Evolutionary conservation across 2,888 invertebrate genomes (phyloP).

Genomic region (Acrobasis repandana): DNA sequence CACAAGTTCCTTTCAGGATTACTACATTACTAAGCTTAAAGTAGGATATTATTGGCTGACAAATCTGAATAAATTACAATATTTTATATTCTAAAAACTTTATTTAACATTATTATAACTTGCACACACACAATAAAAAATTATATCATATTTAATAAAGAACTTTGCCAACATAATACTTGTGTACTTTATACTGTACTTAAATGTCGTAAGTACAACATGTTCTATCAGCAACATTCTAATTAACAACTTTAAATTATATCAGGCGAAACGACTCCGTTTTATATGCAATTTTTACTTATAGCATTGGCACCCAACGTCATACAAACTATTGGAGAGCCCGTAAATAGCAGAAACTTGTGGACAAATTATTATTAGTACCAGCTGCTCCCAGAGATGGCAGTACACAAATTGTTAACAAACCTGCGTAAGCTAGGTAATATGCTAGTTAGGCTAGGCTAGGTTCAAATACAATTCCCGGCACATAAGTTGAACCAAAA

Average conservation of each 20-base stretch:
- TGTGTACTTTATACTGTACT: neutral
- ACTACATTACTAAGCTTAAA: too few species aligned
- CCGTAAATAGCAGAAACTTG: too few species aligned
- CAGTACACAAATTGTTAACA: too few species aligned
- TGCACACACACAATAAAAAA: slow-evolving; percentile 1
- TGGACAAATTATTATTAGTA: too few species aligned
- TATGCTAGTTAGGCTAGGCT: too few species aligned
- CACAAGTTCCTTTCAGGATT: neutral
- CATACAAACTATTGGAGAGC: too few species aligned
- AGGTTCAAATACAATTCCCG: too few species aligned
- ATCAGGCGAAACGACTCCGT: slow-evolving; percentile 27
- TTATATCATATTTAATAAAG: neutral
- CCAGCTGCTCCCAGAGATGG: too few species aligned
- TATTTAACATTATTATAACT: slow-evolving; percentile 5
- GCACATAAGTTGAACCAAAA: too few species aligned
- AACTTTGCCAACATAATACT: neutral
- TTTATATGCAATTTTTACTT: neutral
- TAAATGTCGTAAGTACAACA: too few species aligned
- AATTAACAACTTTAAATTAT: slow-evolving; percentile 16
- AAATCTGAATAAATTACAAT: neutral
- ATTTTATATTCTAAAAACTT: neutral
- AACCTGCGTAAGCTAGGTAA: too few species aligned
- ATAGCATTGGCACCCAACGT: too few species aligned
- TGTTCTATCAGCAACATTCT: slow-evolving; percentile 20
- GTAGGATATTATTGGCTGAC: neutral